These are phyloP conservation scores for Phycodurus eques DNA, from an alignment of 2,113 vertebrate species.

Conservation along the genomic window DNA sequence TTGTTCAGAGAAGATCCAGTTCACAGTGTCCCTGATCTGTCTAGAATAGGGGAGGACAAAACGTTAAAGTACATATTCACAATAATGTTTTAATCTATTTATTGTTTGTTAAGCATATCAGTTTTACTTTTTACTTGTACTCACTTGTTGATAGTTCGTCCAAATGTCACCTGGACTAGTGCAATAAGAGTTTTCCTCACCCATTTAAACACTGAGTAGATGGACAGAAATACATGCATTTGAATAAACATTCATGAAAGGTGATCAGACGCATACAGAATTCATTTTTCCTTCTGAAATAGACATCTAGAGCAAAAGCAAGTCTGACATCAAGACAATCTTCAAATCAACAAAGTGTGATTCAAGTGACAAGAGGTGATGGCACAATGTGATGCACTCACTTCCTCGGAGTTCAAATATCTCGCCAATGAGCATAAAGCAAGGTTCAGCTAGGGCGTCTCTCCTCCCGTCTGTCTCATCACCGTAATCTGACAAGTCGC, in stretches of 20 bases:
- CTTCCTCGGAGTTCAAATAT: constrained; percentile 98
- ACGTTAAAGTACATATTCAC: not conserved
- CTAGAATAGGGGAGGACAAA: constrained; percentile 56
- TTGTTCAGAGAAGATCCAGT: constrained; percentile 95
- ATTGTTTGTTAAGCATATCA: not conserved
- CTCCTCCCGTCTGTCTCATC: constrained; percentile 88
- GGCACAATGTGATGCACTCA: constrained; percentile 70
- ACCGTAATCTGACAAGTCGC: constrained; percentile 89
- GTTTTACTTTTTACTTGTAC: constrained; percentile 41
- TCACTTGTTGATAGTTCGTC: constrained; percentile 99
- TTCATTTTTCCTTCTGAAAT: not conserved
- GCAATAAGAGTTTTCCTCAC: constrained; percentile 98
- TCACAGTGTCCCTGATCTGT: constrained; percentile 96
- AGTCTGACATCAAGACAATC: not conserved
- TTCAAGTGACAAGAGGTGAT: not conserved
- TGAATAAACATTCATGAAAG: not conserved
- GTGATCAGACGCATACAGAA: not conserved
- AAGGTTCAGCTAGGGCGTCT: constrained; percentile 92
- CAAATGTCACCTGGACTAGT: constrained; percentile 98
- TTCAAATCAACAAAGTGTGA: not conserved
- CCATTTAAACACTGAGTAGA: constrained; percentile 94
- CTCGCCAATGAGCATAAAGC: constrained; percentile 98
- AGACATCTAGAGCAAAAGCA: not conserved
- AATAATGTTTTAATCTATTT: not conserved
- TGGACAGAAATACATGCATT: constrained; percentile 5